These are phyloP conservation scores for Acromyrmex charruanus DNA, from an alignment of 1,140 invertebrate species.

Conservation along the genomic window DNA sequence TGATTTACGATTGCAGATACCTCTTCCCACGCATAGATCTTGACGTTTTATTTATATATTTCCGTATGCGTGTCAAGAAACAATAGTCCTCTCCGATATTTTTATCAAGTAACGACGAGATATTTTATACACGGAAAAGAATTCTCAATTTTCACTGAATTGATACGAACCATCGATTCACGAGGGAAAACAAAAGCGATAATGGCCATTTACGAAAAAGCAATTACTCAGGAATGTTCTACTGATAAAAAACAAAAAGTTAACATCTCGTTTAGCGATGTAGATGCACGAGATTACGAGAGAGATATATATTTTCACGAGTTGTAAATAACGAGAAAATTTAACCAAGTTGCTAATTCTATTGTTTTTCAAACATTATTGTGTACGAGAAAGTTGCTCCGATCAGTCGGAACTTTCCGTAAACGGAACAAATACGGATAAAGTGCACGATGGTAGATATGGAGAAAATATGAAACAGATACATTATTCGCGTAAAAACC, in stretches of 20 bases:
- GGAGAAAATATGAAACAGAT: slow-evolving; percentile 45
- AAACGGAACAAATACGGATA: slow-evolving; percentile 27
- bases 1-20: slow-evolving; percentile 72
- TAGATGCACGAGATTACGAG: neutral
- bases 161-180: neutral
- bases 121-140: neutral
- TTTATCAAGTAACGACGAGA: neutral
- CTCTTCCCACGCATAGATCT: slow-evolving; percentile 66
- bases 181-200: slow-evolving; percentile 2
- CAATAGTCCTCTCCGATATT: slow-evolving; percentile 4
- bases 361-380: slow-evolving; percentile 11
- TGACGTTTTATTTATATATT: slow-evolving; percentile 7
- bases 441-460: slow-evolving; percentile 10
- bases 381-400: slow-evolving; percentile 12
- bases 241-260: neutral
- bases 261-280: neutral
- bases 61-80: neutral
- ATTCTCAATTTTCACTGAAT: neutral
- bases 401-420: slow-evolving; percentile 9
- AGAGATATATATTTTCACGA: neutral
- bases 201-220: slow-evolving; percentile 12
- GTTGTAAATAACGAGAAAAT: slow-evolving; percentile 27
- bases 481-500: slow-evolving; percentile 38
- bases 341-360: slow-evolving; percentile 40
- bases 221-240: slow-evolving; percentile 16